phyloP scores from a whole-genome alignment of 2,797 vertebrate genomes.

The Platalea minor region DNA sequence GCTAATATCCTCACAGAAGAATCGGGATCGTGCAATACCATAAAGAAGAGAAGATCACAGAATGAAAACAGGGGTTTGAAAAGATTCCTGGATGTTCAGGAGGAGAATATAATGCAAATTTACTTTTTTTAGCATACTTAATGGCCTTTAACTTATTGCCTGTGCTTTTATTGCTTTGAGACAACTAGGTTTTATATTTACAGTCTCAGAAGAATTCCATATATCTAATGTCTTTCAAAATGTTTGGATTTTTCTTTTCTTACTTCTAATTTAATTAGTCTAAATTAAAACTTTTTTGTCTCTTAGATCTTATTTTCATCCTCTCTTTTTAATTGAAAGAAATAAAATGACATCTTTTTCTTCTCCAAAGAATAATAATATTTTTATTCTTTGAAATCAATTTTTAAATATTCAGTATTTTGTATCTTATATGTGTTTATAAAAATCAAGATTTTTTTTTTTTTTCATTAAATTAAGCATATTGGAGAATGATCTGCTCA shows the following conservation, averaged over 20 bases:
- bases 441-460: background rate
- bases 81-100: background rate
- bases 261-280: background rate
- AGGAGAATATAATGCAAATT: background rate
- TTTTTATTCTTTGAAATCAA: background rate
- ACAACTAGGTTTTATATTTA: background rate
- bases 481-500: background rate
- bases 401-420: background rate
- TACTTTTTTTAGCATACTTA: background rate
- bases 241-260: background rate
- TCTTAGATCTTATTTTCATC: background rate
- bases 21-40: background rate
- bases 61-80: background rate
- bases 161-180: background rate
- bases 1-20: background rate
- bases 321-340: background rate
- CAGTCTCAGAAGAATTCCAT: background rate
- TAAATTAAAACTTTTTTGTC: background rate
- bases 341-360: background rate
- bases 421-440: background rate
- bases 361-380: background rate
- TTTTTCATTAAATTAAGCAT: background rate
- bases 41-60: background rate
- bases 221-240: background rate
- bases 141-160: background rate